Conservation (phyloP, 2,797 vertebrate species). For the Falco rusticolus region DNA sequence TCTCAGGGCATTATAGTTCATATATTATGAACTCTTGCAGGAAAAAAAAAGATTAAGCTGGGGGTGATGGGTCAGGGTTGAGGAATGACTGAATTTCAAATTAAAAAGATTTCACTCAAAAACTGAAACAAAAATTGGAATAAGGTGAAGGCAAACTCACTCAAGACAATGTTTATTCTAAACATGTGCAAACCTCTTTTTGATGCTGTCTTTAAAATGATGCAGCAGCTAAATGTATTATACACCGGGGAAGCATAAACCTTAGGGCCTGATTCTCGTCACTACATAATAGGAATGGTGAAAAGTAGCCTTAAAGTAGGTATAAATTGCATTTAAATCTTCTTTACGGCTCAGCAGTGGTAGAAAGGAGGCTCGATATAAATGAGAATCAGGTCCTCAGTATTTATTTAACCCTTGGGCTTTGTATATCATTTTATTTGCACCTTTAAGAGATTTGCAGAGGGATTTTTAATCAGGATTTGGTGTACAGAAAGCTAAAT, state of each 20-base stretch:
- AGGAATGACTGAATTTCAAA: background rate
- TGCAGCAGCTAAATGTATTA: slow-evolving; percentile 36
- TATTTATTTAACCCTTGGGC: slow-evolving; percentile 41
- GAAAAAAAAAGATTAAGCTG: background rate
- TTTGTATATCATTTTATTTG: slow-evolving; percentile 47
- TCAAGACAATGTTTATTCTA: slow-evolving; percentile 23
- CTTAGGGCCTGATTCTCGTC: slow-evolving; percentile 50
- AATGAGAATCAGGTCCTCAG: slow-evolving; percentile 31
- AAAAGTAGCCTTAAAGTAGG: slow-evolving; percentile 49
- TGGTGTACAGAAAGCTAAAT: slow-evolving; percentile 30
- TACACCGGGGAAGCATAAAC: slow-evolving; percentile 42
- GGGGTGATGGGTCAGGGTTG: background rate
- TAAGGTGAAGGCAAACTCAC: background rate
- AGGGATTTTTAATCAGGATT: slow-evolving; percentile 56
- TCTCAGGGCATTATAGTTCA: background rate
- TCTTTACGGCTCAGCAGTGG: slow-evolving; percentile 37
- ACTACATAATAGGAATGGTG: slow-evolving; percentile 30
- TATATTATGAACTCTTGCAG: background rate
- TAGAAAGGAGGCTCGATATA: background rate
- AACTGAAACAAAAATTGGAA: background rate
- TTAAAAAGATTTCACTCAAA: background rate
- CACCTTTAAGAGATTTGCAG: slow-evolving; percentile 48
- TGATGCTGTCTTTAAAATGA: slow-evolving; percentile 51
- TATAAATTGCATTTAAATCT: slow-evolving; percentile 57
- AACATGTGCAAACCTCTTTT: slow-evolving; percentile 35